Base-by-base conservation (phyloP, 2,113 vertebrate species). In the Periophthalmus modestus region DNA sequence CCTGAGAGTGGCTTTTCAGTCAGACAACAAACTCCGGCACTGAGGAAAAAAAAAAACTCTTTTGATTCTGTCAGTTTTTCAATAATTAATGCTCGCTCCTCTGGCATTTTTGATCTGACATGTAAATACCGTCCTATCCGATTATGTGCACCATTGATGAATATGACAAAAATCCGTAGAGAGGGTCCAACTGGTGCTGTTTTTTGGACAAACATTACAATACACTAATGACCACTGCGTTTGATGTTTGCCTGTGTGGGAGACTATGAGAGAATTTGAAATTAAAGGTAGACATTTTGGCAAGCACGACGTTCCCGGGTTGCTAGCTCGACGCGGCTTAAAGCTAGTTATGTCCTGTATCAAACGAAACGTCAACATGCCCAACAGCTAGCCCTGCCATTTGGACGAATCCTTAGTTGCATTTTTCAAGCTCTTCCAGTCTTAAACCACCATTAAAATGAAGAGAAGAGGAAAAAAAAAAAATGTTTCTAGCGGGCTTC, bases 261-360 rank as follows among this genome's bases (percentile, higher is more conserved):
- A 89, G 89, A 88, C 89, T 82, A 90, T 90, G 59, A 91, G 86
- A 91, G 92, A 93, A 93, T 93, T 86, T 86, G 75, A 90, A 92
- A 93, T 94, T 87, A 92, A 93, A 94, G 89, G 93, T 94, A 92
- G 80, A 87, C 88, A 18, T 62, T 62, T 86, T 89, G 91, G 90
- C 87, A 36, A 58, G 50, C 83, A 75, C 69, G 85, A 87, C 85
- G 69, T 83, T 83, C 84, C 80, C 80, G 83, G 78, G 82, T 78
- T 43, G 80, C 82, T 74, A 71, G 91, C 89, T 85, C 6, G 52
- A 28, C 23, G 86, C 66, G 48, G 91, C 83, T 86, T 86, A 77
- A 87, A 91, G 93, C 91, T 89, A 89, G 93, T 92, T 89, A 93
- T 78, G 89, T 86, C 85, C 83, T 81, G 89, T 89, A 92, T 93